phyloP scores from a whole-genome alignment of 2,113 vertebrate genomes.

The Onychostruthus taczanowskii region DNA sequence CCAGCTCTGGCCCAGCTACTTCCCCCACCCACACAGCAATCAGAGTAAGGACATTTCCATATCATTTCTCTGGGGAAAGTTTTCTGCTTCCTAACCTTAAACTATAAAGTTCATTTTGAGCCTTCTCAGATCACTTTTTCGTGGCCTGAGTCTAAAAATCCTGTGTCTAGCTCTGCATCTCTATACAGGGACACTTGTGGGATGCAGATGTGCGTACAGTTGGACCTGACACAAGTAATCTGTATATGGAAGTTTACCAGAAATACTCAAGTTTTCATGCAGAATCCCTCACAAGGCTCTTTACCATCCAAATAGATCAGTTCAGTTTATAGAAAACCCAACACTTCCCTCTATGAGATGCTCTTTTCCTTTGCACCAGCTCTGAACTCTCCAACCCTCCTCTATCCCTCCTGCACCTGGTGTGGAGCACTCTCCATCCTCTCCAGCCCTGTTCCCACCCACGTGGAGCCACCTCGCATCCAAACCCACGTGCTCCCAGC shows the following conservation, averaged over 20 bases:
- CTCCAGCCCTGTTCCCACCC: background rate
- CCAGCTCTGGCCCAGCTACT: background rate
- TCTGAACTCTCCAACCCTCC: background rate
- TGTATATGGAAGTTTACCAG: background rate
- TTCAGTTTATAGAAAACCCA: background rate
- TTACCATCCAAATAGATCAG: background rate
- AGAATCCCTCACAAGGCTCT: background rate
- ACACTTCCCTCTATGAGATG: fast-evolving
- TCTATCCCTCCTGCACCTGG: background rate
- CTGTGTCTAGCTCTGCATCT: background rate
- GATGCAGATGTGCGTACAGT: background rate
- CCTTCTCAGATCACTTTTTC: background rate
- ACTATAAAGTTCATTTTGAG: background rate
- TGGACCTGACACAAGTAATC: background rate
- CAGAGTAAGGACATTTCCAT: background rate
- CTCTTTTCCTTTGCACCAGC: background rate
- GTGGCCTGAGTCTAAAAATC: background rate
- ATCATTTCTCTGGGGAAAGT: background rate
- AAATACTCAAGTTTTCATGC: background rate
- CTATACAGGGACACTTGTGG: background rate
- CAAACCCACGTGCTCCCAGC: background rate
- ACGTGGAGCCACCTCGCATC: background rate
- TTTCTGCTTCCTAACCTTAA: background rate
- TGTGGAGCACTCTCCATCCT: background rate
- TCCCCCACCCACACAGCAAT: background rate